A percentile compares a stretch with the other conserved stretches of the same genome.
Evolutionary conservation across 2,113 vertebrate genomes (phyloP).

Genomic region (Corydoras sp.): DNA sequence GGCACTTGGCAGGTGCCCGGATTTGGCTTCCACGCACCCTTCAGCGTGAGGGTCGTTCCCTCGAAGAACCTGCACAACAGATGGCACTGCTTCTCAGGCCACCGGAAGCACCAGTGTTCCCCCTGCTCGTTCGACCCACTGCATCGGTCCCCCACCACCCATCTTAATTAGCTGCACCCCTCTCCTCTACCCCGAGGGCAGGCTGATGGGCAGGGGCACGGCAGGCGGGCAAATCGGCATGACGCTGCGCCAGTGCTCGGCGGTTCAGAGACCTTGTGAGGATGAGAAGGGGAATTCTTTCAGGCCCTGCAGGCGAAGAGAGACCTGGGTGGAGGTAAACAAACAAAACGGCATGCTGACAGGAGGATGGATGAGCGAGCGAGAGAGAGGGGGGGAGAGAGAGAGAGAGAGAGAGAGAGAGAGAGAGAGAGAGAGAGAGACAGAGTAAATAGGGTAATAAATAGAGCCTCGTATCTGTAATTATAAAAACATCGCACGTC

Average conservation of each 20-base stretch:
- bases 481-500: slow-evolving; percentile 12
- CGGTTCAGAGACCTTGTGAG: slow-evolving; percentile 18
- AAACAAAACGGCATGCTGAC: slow-evolving; percentile 37
- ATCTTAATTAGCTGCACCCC: slow-evolving; percentile 30
- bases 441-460: background rate
- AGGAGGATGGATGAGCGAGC: background rate
- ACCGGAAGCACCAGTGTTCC: slow-evolving; percentile 24
- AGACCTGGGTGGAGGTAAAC: slow-evolving; percentile 33
- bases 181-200: slow-evolving; percentile 15
- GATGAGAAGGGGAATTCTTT: slow-evolving; percentile 25
- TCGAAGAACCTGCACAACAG: slow-evolving; percentile 35
- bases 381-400: background rate
- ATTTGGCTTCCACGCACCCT: slow-evolving; percentile 27
- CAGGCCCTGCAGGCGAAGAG: slow-evolving; percentile 21
- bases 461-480: slow-evolving; percentile 3
- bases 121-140: slow-evolving; percentile 8
- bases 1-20: slow-evolving; percentile 22
- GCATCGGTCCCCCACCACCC: slow-evolving; percentile 19
- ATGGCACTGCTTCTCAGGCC: slow-evolving; percentile 31
- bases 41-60: slow-evolving; percentile 14
- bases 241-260: background rate
- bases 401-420: background rate
- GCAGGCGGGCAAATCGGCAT: slow-evolving; percentile 11
- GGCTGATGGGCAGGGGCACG: background rate
- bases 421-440: background rate